Evolutionary conservation across 1,140 invertebrate species (phyloP).

Genomic region (Ceratoteleas bidentatus): DNA sequence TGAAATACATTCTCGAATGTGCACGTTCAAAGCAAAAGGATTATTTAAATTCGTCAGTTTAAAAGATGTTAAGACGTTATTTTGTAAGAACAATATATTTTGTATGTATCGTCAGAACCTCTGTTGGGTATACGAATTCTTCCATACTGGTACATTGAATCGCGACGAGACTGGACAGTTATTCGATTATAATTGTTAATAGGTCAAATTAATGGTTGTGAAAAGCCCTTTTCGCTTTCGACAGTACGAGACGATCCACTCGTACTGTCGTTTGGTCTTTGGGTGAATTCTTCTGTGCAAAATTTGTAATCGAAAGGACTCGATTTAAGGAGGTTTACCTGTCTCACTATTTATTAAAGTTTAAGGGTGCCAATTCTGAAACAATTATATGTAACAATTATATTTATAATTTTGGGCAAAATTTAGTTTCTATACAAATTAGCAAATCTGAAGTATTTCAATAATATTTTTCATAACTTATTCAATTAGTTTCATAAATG

Average conservation of each 20-base stretch:
- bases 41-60: slow-evolving; percentile 35
- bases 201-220: slow-evolving; percentile 53
- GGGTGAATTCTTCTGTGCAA: not conserved
- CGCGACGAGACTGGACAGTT: slow-evolving; percentile 35
- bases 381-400: no score
- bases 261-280: slow-evolving; percentile 34
- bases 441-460: no score
- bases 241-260: slow-evolving; percentile 1
- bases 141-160: slow-evolving; percentile 46
- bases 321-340: no score
- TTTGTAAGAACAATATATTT: slow-evolving; percentile 52
- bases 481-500: no score
- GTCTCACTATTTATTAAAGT: no score
- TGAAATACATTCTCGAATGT: slow-evolving; percentile 16
- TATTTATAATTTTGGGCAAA: no score
- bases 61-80: slow-evolving; percentile 30
- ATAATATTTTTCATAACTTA: no score
- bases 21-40: slow-evolving; percentile 23
- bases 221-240: slow-evolving; percentile 53
- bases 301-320: no score
- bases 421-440: no score
- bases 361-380: no score
- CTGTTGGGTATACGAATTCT: slow-evolving; percentile 46
- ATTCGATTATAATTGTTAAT: slow-evolving; percentile 49
- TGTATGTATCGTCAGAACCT: slow-evolving; percentile 45